Conservation (phyloP, 2,888 invertebrate species). For the Drosophila limbata region DNA sequence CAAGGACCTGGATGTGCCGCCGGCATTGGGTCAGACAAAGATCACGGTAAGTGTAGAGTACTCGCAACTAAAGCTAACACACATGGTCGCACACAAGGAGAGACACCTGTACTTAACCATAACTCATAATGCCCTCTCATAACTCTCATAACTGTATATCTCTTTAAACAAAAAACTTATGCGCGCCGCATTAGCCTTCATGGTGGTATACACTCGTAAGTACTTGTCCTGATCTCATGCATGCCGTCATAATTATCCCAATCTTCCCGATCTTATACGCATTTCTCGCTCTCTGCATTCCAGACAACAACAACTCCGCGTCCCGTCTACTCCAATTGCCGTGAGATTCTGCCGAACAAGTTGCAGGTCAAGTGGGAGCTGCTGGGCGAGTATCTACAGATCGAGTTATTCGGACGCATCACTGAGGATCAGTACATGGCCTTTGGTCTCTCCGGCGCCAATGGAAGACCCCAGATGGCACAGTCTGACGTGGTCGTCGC, state of each 20-base stretch:
- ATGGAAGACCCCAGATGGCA: slow-evolving; percentile 90
- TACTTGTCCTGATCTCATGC: slow-evolving; percentile 84
- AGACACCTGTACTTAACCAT: slow-evolving; percentile 55
- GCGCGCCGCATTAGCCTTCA: slow-evolving; percentile 89
- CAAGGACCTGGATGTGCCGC: slow-evolving; percentile 94
- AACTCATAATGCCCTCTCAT: slow-evolving; percentile 58
- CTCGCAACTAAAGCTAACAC: neutral
- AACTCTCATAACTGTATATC: slow-evolving; percentile 72
- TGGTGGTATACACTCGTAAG: slow-evolving; percentile 98
- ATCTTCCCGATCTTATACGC: neutral
- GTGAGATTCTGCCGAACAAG: slow-evolving; percentile 92
- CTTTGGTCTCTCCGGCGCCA: slow-evolving; percentile 93
- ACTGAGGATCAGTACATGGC: slow-evolving; percentile 94
- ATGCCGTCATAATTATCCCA: slow-evolving; percentile 23
- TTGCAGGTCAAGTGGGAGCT: slow-evolving; percentile 95
- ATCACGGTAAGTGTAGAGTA: slow-evolving; percentile 90
- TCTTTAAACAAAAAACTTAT: slow-evolving; percentile 77
- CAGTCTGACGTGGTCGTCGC: slow-evolving; percentile 94
- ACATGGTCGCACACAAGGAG: slow-evolving; percentile 10
- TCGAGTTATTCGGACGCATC: slow-evolving; percentile 92
- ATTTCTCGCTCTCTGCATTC: slow-evolving; percentile 32
- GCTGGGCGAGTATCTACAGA: slow-evolving; percentile 90
- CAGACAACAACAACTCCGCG: slow-evolving; percentile 92
- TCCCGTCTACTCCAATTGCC: slow-evolving; percentile 91
- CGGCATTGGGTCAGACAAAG: slow-evolving; percentile 95